A percentile compares a stretch with the other conserved stretches of the same genome.
These are phyloP conservation scores for Myotis davidii DNA, from an alignment of 2,113 vertebrate species.

Conservation along the genomic window DNA sequence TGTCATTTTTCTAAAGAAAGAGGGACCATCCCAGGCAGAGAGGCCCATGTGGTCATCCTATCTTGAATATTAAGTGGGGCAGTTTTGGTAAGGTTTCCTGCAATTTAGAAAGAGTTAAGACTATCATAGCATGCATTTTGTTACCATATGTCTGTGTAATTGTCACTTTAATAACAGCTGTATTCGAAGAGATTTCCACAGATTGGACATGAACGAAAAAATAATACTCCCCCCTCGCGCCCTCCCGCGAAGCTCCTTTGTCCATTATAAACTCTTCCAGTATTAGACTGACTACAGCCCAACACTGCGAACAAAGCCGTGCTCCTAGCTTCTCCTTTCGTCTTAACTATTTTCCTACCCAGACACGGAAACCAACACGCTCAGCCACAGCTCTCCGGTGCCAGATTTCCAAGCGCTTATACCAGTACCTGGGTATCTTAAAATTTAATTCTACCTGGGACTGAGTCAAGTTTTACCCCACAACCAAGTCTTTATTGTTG, in stretches of 20 bases:
- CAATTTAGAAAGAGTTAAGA: slow-evolving; percentile 53
- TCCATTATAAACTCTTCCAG: background rate
- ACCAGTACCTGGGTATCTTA: slow-evolving; percentile 46
- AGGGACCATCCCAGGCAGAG: background rate
- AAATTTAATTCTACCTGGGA: slow-evolving; percentile 49
- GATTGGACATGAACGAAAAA: slow-evolving; percentile 30
- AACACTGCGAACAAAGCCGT: background rate
- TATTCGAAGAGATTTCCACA: slow-evolving; percentile 17
- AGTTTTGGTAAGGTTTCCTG: slow-evolving; percentile 22
- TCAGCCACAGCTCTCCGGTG: background rate
- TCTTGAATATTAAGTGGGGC: background rate
- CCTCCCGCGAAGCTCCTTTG: background rate
- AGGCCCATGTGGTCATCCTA: background rate
- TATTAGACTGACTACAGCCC: background rate
- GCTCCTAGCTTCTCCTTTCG: background rate
- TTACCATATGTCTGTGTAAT: slow-evolving; percentile 50
- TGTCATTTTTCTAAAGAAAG: background rate
- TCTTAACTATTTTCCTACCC: slow-evolving; percentile 24
- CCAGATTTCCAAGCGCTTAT: background rate
- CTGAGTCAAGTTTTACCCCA: slow-evolving; percentile 13
- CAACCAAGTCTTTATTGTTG: slow-evolving; percentile 26
- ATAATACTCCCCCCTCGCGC: background rate
- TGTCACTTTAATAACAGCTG: slow-evolving; percentile 58
- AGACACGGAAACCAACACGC: background rate
- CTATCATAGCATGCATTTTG: slow-evolving; percentile 21